Base-by-base conservation (phyloP, 1,140 invertebrate genomes). In the Lordiphosa mommai region DNA sequence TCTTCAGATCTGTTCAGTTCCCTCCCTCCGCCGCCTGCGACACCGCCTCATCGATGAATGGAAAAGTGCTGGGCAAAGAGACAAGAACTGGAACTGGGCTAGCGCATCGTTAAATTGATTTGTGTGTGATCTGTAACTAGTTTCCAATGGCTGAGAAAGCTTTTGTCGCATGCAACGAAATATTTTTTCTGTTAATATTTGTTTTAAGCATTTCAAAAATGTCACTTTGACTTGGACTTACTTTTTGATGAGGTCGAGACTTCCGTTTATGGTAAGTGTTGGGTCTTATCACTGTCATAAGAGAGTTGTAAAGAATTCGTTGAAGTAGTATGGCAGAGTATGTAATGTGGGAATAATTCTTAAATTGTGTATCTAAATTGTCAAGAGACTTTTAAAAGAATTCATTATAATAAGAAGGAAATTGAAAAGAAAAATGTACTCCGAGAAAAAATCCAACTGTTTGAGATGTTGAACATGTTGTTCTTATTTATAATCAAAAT, bases 31-130 rank as follows among this genome's bases (percentile, higher is more conserved):
- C 23, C 30, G 17, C 36, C 48, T 56, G 23, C 10, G 49, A 63
- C 61, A 34, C 30, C 20, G 49, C 30, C 55, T 73, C 9, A 20
- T 23, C 16, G 34, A 37, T 70, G 67, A 69, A 27, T 27, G 23
- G 23, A 27, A 27, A 5, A 27, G 23, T 59, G 60, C 51, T 47
- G 51, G 16, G 36, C 52, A 50, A 44, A 50, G 43, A 47, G 43
- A 47, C 56, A 49, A 17, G 50, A 40, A 56, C 58, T 84, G 55
- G 63, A 82, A 82, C 77, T 84, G 77, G 79, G 77, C 77, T 84
- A 84, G 64, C 44, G 56, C 77, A 72, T 84, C 77, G 79, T 84
- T 85, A 84, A 84, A 85, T 85, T 84, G 77, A 84, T 84, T 84
- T 84, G 77, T 84, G 77, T 73, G 65, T 69, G 65, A 58, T 49